A percentile compares a stretch with the other conserved stretches of the same genome.
Conservation (phyloP, 2,888 invertebrate genomes). For the Blastobasis adustella region DNA sequence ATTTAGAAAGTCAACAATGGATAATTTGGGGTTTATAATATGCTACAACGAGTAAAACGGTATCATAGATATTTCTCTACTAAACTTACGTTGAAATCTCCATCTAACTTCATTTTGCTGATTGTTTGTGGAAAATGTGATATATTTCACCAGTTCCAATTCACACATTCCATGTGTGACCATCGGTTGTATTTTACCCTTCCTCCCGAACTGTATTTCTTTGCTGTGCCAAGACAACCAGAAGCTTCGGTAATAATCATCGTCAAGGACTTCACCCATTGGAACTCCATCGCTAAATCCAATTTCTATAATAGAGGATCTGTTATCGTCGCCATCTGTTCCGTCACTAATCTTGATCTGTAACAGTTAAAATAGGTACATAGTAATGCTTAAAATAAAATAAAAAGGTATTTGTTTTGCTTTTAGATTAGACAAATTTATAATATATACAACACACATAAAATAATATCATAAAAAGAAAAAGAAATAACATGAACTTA, state of each 20-base stretch:
- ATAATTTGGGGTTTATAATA: too few species aligned
- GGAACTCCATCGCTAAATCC: slow-evolving; percentile 10
- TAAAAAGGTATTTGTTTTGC: too few species aligned
- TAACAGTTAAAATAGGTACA: slow-evolving; percentile 1
- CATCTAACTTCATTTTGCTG: slow-evolving; percentile 18
- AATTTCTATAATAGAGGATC: slow-evolving; percentile 22
- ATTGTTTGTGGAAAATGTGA: slow-evolving; percentile 18
- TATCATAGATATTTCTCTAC: too few species aligned
- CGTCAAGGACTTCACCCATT: slow-evolving; percentile 43
- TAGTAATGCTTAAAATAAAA: too few species aligned
- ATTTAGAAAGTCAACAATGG: too few species aligned
- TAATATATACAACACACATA: too few species aligned
- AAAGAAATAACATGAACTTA: too few species aligned
- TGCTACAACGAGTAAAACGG: too few species aligned
- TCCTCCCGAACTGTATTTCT: slow-evolving; percentile 44
- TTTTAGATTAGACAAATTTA: too few species aligned
- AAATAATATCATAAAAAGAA: too few species aligned
- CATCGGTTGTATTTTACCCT: slow-evolving; percentile 38
- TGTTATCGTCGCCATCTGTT: slow-evolving; percentile 18
- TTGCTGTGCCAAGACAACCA: slow-evolving; percentile 67
- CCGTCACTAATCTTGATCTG: slow-evolving; percentile 31
- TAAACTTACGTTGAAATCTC: slow-evolving; percentile 8
- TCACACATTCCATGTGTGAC: slow-evolving; percentile 12
- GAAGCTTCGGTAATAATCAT: slow-evolving; percentile 57
- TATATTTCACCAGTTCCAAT: slow-evolving; percentile 22